phyloP scores from a whole-genome alignment of 2,797 vertebrate genomes.

The Darevskia mixta region DNA sequence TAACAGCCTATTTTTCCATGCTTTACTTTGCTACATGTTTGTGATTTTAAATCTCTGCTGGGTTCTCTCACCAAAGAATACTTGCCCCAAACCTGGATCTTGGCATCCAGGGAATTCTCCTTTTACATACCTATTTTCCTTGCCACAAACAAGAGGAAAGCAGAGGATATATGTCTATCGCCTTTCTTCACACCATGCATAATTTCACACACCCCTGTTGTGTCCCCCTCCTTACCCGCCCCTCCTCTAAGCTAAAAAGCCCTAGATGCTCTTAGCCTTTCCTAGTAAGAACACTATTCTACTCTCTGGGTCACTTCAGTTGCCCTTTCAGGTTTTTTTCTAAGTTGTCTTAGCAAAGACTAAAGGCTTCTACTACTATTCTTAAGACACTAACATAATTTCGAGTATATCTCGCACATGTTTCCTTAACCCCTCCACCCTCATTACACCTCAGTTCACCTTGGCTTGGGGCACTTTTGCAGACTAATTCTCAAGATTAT shows the following conservation, averaged over 20 bases:
- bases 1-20: no score
- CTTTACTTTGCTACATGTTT: no score
- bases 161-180: no score
- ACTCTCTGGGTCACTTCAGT: neutral
- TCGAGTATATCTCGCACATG: neutral
- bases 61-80: no score
- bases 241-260: neutral
- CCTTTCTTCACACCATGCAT: neutral
- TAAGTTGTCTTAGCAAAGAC: neutral
- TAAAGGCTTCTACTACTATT: neutral
- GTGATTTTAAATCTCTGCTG: no score
- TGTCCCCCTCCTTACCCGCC: no score
- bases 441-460: slow-evolving; percentile 1
- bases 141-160: no score
- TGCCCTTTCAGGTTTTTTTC: neutral
- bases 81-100: no score
- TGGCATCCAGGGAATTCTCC: no score
- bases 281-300: neutral
- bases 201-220: neutral
- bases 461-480: slow-evolving; percentile 16
- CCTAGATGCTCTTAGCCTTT: neutral
- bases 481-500: neutral
- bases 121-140: no score
- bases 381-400: neutral
- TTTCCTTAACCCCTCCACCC: neutral